Evolutionary conservation across 2,113 vertebrate species (phyloP), one percentile per base, ranked within the genome.

Genomic region (Hyaena hyaena): DNA sequence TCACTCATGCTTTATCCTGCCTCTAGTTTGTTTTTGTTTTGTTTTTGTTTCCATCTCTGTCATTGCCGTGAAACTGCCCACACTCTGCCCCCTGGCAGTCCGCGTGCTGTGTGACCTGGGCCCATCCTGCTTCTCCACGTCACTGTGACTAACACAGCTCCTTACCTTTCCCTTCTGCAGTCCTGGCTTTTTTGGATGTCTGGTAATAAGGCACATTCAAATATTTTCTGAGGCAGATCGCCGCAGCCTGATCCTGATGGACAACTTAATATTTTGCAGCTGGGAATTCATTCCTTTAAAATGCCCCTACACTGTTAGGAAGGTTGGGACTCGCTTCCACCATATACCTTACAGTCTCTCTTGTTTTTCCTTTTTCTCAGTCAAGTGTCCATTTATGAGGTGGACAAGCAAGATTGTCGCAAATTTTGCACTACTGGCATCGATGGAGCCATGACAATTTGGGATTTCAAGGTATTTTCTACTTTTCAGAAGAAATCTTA

Each of bases 371-470:
- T 86, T 77, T 97, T 86, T 98, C 97, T 63, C 97, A 99, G 99
- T 99, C 99, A 99, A 99, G 99, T 99, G 99, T 99, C 99, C 98
- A 99, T 99, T 99, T 99, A 99, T 98, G 99, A 99, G 97, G 99
- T 99, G 98, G 99, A 99, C 99, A 99, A 99, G 98, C 99, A 99
- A 98, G 99, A 99, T 88, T 99, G 99, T 99, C 99, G 99, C 96
- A 99, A 99, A 98, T 99, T 99, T 99, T 99, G 99, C 99, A 99
- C 99, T 98, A 99, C 99, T 7, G 99, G 99, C 98, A 99, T 99
- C 6, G 99, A 99, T 93, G 99, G 99, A 98, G 99, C 99, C 58
- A 99, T 99, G 99, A 99, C 99, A 98, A 99, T 99, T 98, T 99
- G 99, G 99, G 99, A 99, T 98, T 99, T 99, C 96, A 99, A 99